phyloP scores from a whole-genome alignment of 1,140 invertebrate species.

The Octopus bimaculoides region DNA sequence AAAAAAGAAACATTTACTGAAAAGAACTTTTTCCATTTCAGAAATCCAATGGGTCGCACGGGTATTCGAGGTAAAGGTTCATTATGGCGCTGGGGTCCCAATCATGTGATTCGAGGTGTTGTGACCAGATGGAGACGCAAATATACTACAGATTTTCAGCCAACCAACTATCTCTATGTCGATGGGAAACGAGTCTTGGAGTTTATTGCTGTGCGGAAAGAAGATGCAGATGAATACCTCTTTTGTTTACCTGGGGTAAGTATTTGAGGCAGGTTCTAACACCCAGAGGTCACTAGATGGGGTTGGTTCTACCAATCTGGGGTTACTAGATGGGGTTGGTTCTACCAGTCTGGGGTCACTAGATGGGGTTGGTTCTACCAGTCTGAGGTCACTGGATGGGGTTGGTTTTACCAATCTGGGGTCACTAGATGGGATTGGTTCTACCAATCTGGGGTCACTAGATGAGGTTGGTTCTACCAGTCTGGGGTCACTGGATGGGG shows the following conservation, averaged over 20 bases:
- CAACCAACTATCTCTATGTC: conserved; percentile 55
- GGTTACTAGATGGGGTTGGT: too few species aligned
- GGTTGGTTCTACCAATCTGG: too few species aligned
- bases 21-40: conserved; percentile 19
- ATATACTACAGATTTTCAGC: conserved; percentile 38
- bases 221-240: conserved; percentile 79
- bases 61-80: conserved; percentile 57
- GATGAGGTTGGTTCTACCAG: too few species aligned
- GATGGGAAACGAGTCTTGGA: conserved; percentile 71
- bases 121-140: conserved; percentile 53
- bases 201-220: conserved; percentile 83
- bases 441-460: too few species aligned
- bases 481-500: too few species aligned
- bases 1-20: too few species aligned
- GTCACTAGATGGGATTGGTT: too few species aligned
- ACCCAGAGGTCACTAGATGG: too few species aligned
- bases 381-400: too few species aligned
- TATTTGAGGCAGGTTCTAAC: neutral
- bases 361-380: too few species aligned
- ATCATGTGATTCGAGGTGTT: conserved; percentile 56
- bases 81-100: conserved; percentile 59
- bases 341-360: too few species aligned
- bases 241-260: conserved; percentile 68
- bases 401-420: too few species aligned
- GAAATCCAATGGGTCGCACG: conserved; percentile 59